phyloP scores from a whole-genome alignment of 2,888 invertebrate genomes.

The Patella depressa region DNA sequence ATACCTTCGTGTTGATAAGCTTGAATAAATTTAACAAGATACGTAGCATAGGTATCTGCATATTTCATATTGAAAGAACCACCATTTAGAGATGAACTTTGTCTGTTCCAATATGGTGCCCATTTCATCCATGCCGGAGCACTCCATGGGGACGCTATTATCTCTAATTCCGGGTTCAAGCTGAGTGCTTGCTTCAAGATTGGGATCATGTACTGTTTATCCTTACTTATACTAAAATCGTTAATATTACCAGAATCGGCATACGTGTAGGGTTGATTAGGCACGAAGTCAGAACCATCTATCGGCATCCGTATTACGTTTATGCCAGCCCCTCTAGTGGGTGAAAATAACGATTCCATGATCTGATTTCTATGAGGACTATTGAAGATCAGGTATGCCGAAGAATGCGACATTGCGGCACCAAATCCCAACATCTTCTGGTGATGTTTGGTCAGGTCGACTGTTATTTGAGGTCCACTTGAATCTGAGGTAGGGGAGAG shows the following conservation, averaged over 20 bases:
- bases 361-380: background rate
- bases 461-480: background rate
- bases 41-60: background rate
- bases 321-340: background rate
- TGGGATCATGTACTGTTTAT: background rate
- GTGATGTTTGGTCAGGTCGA: background rate
- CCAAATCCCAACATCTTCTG: conserved; percentile 4
- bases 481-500: background rate
- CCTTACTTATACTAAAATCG: background rate
- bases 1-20: background rate
- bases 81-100: background rate
- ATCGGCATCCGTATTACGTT: background rate
- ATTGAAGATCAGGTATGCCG: background rate
- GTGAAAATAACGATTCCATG: background rate
- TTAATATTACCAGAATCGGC: background rate
- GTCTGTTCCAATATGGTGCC: background rate
- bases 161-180: background rate
- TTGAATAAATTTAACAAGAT: background rate
- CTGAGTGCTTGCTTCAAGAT: background rate
- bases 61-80: background rate
- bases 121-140: conserved; percentile 2
- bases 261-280: background rate
- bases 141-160: background rate
- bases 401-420: background rate
- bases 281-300: background rate